Base-by-base conservation (phyloP, 2,797 vertebrate species). In the Siniperca obscura region DNA sequence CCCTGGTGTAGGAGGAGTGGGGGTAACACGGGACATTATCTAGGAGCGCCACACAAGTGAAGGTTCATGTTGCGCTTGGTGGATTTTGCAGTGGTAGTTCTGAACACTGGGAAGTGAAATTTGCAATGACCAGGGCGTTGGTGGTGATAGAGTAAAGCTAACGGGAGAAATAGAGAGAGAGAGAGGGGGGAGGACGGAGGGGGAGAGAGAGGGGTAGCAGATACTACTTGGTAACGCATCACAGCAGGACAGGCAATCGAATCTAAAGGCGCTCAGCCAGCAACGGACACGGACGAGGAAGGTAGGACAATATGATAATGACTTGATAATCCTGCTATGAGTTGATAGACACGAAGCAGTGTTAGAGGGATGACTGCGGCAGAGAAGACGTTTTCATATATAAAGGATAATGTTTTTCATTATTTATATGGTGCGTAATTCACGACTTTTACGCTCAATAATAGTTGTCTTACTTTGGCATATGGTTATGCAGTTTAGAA, bases 241-340 rank as follows among this genome's bases (percentile, higher is more conserved):
- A 91, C 94, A 94, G 92, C 94, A 85, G 94, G 94, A 94, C 93
- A 89, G 79, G 85, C 91, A 90, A 87, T 92, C 90, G 91, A 90
- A 84, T 89, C 93, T 93, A 87, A 90, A 90, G 91, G 92, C 91
- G 91, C 94, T 82, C 92, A 91, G 87, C 92, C 91, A 87, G 93
- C 89, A 89, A 93, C 92, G 90, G 93, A 95, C 86, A 84, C 92
- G 94, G 94, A 95, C 93, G 88, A 93, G 92, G 94, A 95, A 95
- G 95, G 96, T 96, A 96, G 90, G 94, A 91, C 67, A 61, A 69
- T n/a, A 88, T 80, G 70, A 86, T 61, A 72, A 83, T 78, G 68
- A 70, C 55, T 65, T 30, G 78, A 73, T 77, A 73, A 67, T 56
- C 22, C 53, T 38, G 74, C 59, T 66, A 10, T 66, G 76, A 85